phyloP scores from a whole-genome alignment of 2,888 invertebrate species.

The Habrosyne pyritoides region DNA sequence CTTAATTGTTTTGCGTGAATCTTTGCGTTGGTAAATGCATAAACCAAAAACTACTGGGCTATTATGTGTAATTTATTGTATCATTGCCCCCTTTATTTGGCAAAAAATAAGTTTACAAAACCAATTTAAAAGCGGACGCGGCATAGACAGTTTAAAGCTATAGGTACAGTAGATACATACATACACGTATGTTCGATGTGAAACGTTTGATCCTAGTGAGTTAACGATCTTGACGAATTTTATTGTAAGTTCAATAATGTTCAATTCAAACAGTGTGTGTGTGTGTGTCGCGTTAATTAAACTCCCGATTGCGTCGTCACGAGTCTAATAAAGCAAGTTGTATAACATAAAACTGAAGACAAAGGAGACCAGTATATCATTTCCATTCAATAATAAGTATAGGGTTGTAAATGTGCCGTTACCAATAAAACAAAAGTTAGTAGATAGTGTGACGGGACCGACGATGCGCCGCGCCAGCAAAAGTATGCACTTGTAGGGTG shows the following conservation, averaged over 20 bases:
- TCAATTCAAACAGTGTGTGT: constrained; percentile 14
- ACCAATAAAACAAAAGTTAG: constrained; percentile 39
- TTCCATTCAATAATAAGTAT: constrained; percentile 43
- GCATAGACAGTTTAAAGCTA: too few species aligned
- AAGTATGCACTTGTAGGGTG: constrained; percentile 5
- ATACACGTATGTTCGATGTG: neutral
- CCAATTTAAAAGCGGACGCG: too few species aligned
- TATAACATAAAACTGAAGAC: constrained; percentile 37
- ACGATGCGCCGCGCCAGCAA: neutral
- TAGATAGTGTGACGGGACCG: neutral
- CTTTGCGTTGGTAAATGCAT: too few species aligned
- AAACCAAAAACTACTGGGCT: too few species aligned
- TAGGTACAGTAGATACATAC: neutral
- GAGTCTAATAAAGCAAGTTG: constrained; percentile 41
- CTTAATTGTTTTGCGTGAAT: too few species aligned
- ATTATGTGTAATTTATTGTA: too few species aligned
- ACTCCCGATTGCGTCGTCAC: constrained; percentile 46
- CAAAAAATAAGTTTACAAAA: too few species aligned
- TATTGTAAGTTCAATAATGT: constrained; percentile 9
- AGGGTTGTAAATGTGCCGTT: constrained; percentile 56
- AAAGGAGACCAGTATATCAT: constrained; percentile 38
- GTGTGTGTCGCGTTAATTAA: constrained; percentile 32
- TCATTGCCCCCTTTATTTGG: too few species aligned
- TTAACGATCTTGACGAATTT: neutral
- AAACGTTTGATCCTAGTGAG: neutral